A percentile compares a stretch with the other conserved stretches of the same genome.
Evolutionary conservation across 23 tunicate genomes (phyloP).

Genomic region (Ciona savignyi): DNA sequence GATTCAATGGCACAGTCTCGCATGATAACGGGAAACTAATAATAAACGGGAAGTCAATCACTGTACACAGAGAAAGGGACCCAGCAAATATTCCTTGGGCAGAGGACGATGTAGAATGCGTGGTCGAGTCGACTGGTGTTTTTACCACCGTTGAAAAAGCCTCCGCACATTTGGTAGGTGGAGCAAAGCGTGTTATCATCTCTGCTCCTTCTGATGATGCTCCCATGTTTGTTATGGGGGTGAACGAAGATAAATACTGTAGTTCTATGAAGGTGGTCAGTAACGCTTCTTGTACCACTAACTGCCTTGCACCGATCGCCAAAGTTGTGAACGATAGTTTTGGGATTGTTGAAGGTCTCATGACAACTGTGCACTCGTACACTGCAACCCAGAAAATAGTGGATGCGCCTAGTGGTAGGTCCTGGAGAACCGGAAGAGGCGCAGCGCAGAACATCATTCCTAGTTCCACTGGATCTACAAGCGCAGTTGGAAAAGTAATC

Average conservation of each 20-base stretch:
- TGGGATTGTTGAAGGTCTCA: constrained; percentile 18
- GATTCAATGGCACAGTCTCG: constrained; percentile 8
- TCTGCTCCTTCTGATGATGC: constrained; percentile 28
- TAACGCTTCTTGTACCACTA: too few relatives aligned
- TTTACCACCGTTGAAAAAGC: constrained; percentile 15
- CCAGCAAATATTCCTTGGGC: constrained; percentile 10
- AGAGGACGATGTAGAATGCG: constrained; percentile 20
- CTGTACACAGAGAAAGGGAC: not conserved
- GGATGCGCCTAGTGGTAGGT: not conserved
- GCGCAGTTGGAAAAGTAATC: constrained; percentile 13
- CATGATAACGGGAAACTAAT: constrained; percentile 10
- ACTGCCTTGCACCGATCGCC: too few relatives aligned
- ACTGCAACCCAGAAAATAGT: too few relatives aligned
- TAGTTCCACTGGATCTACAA: constrained; percentile 24
- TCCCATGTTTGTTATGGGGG: constrained; percentile 27
- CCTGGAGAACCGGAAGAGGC: constrained; percentile 13
- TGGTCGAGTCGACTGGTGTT: constrained; percentile 18
- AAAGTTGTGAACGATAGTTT: too few relatives aligned
- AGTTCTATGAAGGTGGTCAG: too few relatives aligned
- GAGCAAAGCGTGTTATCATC: constrained; percentile 24
- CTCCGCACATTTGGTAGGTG: not conserved
- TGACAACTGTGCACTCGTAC: constrained; percentile 35
- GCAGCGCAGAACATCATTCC: too few relatives aligned
- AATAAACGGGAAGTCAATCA: constrained; percentile 10
- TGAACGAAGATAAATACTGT: constrained; percentile 13